Evolutionary conservation across 2,113 vertebrate species (phyloP).

Genomic region (Caranx ignobilis): DNA sequence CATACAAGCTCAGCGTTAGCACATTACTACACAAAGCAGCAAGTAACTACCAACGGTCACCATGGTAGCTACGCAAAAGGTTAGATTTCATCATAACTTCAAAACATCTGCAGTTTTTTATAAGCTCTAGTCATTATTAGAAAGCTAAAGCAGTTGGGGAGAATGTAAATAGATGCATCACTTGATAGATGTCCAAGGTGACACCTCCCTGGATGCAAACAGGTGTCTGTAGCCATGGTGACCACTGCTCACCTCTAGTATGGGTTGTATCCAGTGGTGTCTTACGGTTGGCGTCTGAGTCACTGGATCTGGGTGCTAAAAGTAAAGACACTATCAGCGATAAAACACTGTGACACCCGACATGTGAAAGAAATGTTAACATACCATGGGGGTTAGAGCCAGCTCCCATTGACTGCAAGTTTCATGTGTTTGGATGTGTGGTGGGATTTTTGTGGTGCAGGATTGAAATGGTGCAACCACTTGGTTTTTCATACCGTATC

Average conservation of each 20-base stretch:
- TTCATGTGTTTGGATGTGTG: slow-evolving; percentile 31
- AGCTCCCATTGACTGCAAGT: background rate
- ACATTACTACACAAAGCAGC: slow-evolving; percentile 28
- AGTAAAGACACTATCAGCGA: slow-evolving; percentile 49
- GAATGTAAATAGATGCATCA: background rate
- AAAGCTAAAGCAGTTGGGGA: slow-evolving; percentile 1
- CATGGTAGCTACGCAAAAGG: slow-evolving; percentile 4
- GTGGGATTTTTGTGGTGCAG: slow-evolving; percentile 45
- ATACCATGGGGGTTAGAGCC: slow-evolving; percentile 2
- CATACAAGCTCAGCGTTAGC: slow-evolving; percentile 77
- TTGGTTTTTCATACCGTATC: slow-evolving; percentile 52
- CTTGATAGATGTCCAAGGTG: background rate
- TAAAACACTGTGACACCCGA: slow-evolving; percentile 13
- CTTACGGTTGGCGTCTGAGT: slow-evolving; percentile 74
- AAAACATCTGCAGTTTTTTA: background rate
- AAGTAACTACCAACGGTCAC: slow-evolving; percentile 8
- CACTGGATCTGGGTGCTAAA: slow-evolving; percentile 74
- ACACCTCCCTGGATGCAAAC: slow-evolving; percentile 16
- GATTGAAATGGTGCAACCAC: slow-evolving; percentile 25
- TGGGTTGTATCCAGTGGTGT: slow-evolving; percentile 65
- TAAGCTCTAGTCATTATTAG: background rate
- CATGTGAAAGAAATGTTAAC: slow-evolving; percentile 27
- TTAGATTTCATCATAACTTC: background rate
- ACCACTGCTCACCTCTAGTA: slow-evolving; percentile 75
- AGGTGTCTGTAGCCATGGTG: slow-evolving; percentile 31